phyloP scores from a whole-genome alignment of 2,888 invertebrate species.

The Cataglyphis livida region DNA sequence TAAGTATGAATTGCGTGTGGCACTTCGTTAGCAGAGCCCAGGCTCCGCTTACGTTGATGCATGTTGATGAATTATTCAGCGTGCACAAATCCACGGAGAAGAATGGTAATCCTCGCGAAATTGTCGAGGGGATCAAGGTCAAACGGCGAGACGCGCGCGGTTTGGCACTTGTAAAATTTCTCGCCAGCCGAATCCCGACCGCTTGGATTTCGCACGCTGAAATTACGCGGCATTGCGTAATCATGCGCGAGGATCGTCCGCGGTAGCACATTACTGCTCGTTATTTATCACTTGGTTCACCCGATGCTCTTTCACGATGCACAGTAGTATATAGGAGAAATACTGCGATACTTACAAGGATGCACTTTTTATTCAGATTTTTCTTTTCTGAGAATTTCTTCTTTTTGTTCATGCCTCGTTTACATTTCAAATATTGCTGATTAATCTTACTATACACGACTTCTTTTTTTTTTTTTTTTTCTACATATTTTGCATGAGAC shows the following conservation, averaged over 20 bases:
- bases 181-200: constrained; percentile 29
- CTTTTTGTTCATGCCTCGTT: not conserved
- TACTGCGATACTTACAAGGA: not conserved
- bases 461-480: not conserved
- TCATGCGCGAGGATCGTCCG: constrained; percentile 10
- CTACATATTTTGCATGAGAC: not conserved
- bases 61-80: constrained; percentile 68
- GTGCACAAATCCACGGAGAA: constrained; percentile 53
- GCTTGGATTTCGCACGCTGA: constrained; percentile 45
- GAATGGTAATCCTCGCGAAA: constrained; percentile 67
- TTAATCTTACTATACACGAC: not conserved
- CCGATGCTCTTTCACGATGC: constrained; percentile 6
- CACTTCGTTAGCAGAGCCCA: constrained; percentile 24
- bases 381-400: not conserved
- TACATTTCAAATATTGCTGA: not conserved
- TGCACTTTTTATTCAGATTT: constrained; percentile 12
- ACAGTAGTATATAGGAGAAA: not conserved
- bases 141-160: constrained; percentile 56
- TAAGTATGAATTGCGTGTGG: constrained; percentile 30
- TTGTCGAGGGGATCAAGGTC: constrained; percentile 66
- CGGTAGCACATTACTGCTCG: constrained; percentile 25
- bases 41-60: constrained; percentile 1
- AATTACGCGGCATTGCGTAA: constrained; percentile 46
- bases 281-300: constrained; percentile 28
- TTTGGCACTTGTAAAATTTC: constrained; percentile 56